Evolutionary conservation across 1,140 invertebrate species (phyloP), one percentile per base, ranked within the genome.

Genomic region (Zaprionus davidi): DNA sequence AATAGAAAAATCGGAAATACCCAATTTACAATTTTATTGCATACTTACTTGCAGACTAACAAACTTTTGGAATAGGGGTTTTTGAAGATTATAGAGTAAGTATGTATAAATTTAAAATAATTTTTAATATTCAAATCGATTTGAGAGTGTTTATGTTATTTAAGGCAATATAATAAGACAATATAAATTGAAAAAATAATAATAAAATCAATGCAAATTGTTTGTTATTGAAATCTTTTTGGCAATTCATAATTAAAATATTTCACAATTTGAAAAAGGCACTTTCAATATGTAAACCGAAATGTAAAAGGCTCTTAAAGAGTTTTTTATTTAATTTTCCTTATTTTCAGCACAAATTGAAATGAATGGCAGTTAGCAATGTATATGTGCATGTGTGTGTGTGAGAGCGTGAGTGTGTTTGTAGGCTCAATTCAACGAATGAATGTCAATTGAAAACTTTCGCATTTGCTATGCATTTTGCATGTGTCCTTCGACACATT

Each of bases 371-470:
- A 17, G n/a, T 20, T 34, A 11, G 31, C 31, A 34, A 17, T 15
- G n/a, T 44, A 3, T 17, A 9, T 6, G 5, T 7, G 2, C n/a
- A 15, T 13, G 0, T 15, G 38, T 15, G n/a, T 17, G 41, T 17
- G 41, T 9, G 26, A 7, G 1, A 28, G 26, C 5, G 26, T 28
- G 26, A 1, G 41, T 17, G n/a, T 46, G n/a, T 51, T 51, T 24
- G 46, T 24, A 20, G 20, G 46, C 46, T 51, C 46, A 44, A 2
- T 7, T n/a, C 5, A 46, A 46, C 41, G 46, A 51, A 51, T 51
- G 46, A 51, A 51, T 51, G 24, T 51, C 46, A 51, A 51, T 51
- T 51, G 46, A 24, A 51, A 51, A 51, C 46, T 51, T 51, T 5
- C 5, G 41, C 46, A 51, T 51, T 51, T 51, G n/a, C 41, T 46